phyloP scores from a whole-genome alignment of 2,888 invertebrate species.

The Cyaniris semiargus region DNA sequence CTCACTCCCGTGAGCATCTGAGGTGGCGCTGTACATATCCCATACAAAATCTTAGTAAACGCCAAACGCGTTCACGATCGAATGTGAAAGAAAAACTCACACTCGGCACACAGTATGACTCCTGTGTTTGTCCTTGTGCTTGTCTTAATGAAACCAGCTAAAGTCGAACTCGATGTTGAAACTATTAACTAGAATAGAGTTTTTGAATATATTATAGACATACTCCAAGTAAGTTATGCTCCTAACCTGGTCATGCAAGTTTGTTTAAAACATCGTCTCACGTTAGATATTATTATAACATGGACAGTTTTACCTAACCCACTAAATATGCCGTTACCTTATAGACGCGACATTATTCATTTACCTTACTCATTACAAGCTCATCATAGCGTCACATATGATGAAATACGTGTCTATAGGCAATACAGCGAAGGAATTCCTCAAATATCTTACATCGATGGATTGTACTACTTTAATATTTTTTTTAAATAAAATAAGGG shows the following conservation, averaged over 20 bases:
- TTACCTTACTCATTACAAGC: slow-evolving; percentile 16
- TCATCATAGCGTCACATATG: slow-evolving; percentile 12
- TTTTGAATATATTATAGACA: background rate
- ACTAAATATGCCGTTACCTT: slow-evolving; percentile 13
- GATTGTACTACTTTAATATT: background rate
- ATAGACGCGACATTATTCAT: slow-evolving; percentile 3
- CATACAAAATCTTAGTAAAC: too few relatives aligned
- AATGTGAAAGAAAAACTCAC: too few relatives aligned
- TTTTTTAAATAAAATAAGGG: too few relatives aligned
- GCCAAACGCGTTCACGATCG: too few relatives aligned
- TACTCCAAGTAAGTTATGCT: background rate
- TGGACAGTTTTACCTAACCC: background rate
- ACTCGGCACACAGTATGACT: background rate
- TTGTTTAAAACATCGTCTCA: background rate
- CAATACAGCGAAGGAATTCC: background rate
- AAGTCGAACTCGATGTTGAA: too few relatives aligned
- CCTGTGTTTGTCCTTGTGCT: background rate
- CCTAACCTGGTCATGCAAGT: background rate
- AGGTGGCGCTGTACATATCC: too few relatives aligned
- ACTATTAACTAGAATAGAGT: background rate
- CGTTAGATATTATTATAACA: background rate
- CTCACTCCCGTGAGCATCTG: too few relatives aligned
- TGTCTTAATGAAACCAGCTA: background rate
- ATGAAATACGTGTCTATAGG: slow-evolving; percentile 7
- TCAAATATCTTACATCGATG: background rate